Base-by-base conservation (phyloP, 2,888 invertebrate species). In the Caenorhabditis virilis region DNA sequence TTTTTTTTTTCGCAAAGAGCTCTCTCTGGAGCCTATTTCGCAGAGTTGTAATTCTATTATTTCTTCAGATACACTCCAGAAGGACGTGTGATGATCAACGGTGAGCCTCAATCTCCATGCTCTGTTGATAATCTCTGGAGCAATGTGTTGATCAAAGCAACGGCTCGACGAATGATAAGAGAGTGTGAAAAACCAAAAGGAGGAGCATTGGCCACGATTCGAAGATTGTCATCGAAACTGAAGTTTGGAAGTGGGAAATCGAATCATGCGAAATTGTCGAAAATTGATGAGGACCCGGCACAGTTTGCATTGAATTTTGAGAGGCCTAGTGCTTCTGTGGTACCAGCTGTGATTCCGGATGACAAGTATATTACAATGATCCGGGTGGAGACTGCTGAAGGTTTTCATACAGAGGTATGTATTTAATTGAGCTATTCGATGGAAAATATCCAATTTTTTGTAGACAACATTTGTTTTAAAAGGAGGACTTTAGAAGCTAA, bases 1-100 rank as follows among this genome's bases (percentile, higher is more conserved):
- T 2, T 38, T 15, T 27, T 46, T 26, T 46, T 46, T 46, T 46
- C 15, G 18, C 16, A 18, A 18, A 9, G 11, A 9, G 9, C n/a
- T 9, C 41, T 7, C 18, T 13, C 18, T 9, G 16, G 18, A 16
- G 9, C 18, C 7, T 15, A 11, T 5, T 43, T 18, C 20, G 15
- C 20, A 18, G 25, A 18, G 22, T 18, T 41, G 18, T 2, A 15
- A 36, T 51, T 6, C 6, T 50, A 13, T 16, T 9, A 36, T 16
- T 48, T 4, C 6, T 33, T 36, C 50, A 69, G 74, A 49, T 75
- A 75, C 56, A 68, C 61, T 3, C 35, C 53, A 22, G 69, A 73
- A 43, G 75, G 75, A 1, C 60, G 75, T 9, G 52, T 73, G 9
- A 55, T 68, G 20, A 51, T 73, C 0, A 69, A 73, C 38, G 72